phyloP scores from a whole-genome alignment of 2,888 invertebrate species.

The Atethmia centrago region DNA sequence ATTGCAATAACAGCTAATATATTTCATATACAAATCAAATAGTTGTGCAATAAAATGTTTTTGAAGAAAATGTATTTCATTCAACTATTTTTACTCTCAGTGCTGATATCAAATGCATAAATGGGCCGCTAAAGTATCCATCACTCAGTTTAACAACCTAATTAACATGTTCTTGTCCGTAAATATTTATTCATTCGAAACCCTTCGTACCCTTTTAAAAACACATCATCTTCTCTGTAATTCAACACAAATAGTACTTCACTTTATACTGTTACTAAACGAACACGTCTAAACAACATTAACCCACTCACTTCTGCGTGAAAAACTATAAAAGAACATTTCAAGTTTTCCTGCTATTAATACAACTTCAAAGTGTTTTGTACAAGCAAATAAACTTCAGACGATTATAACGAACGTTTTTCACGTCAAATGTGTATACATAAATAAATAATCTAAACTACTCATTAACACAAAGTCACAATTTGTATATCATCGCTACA shows the following conservation, averaged over 20 bases:
- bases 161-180: background rate
- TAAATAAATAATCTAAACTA: background rate
- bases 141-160: background rate
- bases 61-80: background rate
- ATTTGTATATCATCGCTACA: background rate
- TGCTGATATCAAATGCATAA: background rate
- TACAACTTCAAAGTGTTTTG: slow-evolving; percentile 43
- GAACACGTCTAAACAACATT: slow-evolving; percentile 57
- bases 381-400: slow-evolving; percentile 21
- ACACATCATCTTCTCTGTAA: slow-evolving; percentile 20
- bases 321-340: slow-evolving; percentile 39
- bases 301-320: slow-evolving; percentile 38
- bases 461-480: background rate
- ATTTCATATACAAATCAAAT: background rate
- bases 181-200: slow-evolving; percentile 27
- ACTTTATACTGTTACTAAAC: slow-evolving; percentile 4
- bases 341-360: slow-evolving; percentile 24
- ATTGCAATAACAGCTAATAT: background rate
- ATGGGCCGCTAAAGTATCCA: background rate
- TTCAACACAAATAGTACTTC: slow-evolving; percentile 18
- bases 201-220: slow-evolving; percentile 32
- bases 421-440: slow-evolving; percentile 1
- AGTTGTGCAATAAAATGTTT: background rate
- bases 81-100: no score
- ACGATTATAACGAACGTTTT: slow-evolving; percentile 11